Conservation (phyloP, 30 jellyfish, hydroid and myxozoan species). For the Cassiopea xamachana region DNA sequence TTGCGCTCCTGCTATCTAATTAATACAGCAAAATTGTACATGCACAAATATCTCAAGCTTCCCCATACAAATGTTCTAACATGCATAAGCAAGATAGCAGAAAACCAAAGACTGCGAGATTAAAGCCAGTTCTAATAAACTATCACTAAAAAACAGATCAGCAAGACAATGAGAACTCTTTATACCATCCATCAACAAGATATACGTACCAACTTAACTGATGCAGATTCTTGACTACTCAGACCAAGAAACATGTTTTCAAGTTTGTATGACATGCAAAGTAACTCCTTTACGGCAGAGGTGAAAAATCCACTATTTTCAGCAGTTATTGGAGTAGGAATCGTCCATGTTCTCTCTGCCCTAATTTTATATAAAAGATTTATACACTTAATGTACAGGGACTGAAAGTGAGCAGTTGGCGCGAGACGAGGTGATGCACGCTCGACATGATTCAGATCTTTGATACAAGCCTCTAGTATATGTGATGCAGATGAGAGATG, state of each 20-base stretch:
- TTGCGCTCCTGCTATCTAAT: no score
- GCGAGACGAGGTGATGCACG: constrained; percentile 59
- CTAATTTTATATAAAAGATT: constrained; percentile 65
- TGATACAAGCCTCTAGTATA: constrained; percentile 52
- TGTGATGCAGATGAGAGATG: constrained; percentile 49
- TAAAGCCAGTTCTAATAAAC: no score
- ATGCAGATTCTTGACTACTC: constrained; percentile 55
- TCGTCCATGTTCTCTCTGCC: constrained; percentile 85
- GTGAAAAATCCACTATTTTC: constrained; percentile 82
- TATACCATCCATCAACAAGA: not conserved
- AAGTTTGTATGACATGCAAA: constrained; percentile 73
- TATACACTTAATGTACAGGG: constrained; percentile 66
- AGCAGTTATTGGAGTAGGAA: constrained; percentile 87
- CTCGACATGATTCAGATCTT: constrained; percentile 74
- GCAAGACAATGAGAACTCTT: not conserved
- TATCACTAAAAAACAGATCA: not conserved
- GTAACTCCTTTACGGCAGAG: constrained; percentile 81
- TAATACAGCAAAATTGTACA: no score
- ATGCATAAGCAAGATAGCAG: no score
- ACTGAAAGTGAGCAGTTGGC: constrained; percentile 85
- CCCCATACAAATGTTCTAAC: no score
- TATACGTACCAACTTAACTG: constrained; percentile 75
- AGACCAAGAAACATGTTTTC: constrained; percentile 82
- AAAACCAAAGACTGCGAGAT: no score
- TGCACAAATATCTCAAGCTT: no score